Conservation (phyloP, 2,888 invertebrate genomes). For the Pachycephus smyrnensis region DNA sequence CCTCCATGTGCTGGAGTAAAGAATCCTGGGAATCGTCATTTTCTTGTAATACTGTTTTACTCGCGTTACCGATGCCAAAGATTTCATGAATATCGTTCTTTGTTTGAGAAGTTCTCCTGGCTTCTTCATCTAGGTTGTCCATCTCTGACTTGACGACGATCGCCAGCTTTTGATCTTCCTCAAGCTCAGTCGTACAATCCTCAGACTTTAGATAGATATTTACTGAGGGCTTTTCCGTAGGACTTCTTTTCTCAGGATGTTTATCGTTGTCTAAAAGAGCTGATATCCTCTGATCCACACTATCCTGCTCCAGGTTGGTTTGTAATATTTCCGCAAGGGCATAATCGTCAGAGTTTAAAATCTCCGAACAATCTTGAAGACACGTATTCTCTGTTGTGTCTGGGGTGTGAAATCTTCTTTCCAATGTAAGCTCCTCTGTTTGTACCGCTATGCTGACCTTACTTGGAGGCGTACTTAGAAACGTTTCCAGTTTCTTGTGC, state of each 20-base stretch:
- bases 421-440: slow-evolving; percentile 30
- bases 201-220: not conserved
- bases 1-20: slow-evolving; percentile 54
- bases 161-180: not conserved
- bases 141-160: not conserved
- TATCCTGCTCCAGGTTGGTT: not conserved
- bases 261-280: slow-evolving; percentile 14
- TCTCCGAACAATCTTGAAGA: not conserved
- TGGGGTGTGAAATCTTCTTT: not conserved
- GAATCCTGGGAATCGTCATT: slow-evolving; percentile 55
- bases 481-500: slow-evolving; percentile 48
- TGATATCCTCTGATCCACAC: slow-evolving; percentile 12
- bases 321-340: not conserved
- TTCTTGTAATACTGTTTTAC: slow-evolving; percentile 26
- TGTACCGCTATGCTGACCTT: slow-evolving; percentile 49
- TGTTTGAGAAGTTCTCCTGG: slow-evolving; percentile 2
- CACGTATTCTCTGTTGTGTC: not conserved
- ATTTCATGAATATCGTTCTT: slow-evolving; percentile 30
- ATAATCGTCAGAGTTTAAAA: slow-evolving; percentile 25
- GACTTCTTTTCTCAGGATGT: not conserved
- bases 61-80: slow-evolving; percentile 28
- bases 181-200: not conserved
- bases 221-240: not conserved
- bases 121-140: not conserved
- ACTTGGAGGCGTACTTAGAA: slow-evolving; percentile 39